Base-by-base conservation (phyloP, 2,797 vertebrate species). In the Nannoperca obscura region DNA sequence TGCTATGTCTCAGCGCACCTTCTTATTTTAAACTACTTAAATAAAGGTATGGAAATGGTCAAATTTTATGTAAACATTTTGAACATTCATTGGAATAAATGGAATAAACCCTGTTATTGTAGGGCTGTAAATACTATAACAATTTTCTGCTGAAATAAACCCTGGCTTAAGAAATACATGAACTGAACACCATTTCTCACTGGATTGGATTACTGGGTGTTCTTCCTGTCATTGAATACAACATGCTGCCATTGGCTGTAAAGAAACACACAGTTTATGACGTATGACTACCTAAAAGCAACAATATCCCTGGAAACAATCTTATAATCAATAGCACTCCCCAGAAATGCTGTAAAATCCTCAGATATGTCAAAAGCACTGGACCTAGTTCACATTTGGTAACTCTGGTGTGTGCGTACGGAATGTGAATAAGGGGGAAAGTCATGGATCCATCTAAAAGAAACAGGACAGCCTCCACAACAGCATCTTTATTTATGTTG, bases 111-210 rank as follows among this genome's bases (percentile, higher is more conserved):
- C 30, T 32, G 30, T 32, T 32, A 32, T 32, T 32, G 30, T 34
- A 58, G 3, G 14, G 22, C 42, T 91, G 81, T 88, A 88, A 86
- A 88, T 90, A 91, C 34, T 73, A 22, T 68, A 81, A 67, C 12
- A 72, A 34, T 59, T 34, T 11, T 1, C 2, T 1, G 46, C 15
- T 8, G 63, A 14, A 76, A 69, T 86, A 71, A 71, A 74, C 15
- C 32, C 5, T 54, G 13, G 7, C 7, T 17, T 20, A 30, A 59
- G 17, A 64, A 71, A 66, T 49, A 20, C 11, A 54, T 34, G 11
- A 49, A 60, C 11, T 46, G 34, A 5, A 42, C n/a, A 42, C n/a
- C 0, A 22, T 61, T 49, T 70, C 30, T 57, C 34, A 34, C 24
- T 54, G 30, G 30, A 54, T 1, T 65, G 17, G 64, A 55, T 68